Conservation (phyloP, 2,113 vertebrate genomes). For the Taxidea taxus region DNA sequence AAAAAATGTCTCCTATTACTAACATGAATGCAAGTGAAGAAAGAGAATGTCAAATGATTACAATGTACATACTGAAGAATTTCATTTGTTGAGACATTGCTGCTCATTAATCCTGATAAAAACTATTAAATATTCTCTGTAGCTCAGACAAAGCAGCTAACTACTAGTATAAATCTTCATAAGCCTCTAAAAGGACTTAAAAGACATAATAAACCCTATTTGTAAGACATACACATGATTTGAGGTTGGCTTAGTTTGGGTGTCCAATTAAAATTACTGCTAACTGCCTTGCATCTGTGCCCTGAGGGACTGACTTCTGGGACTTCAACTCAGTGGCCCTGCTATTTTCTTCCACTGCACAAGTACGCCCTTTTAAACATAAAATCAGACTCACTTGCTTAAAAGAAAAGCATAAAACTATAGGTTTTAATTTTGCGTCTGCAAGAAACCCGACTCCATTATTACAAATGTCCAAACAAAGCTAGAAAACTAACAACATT, state of each 20-base stretch:
- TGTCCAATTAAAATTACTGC: slow-evolving; percentile 74
- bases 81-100: slow-evolving; percentile 67
- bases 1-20: slow-evolving; percentile 21
- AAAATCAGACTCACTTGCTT: slow-evolving; percentile 44
- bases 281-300: slow-evolving; percentile 36
- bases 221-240: slow-evolving; percentile 68
- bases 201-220: slow-evolving; percentile 66
- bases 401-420: slow-evolving; percentile 33
- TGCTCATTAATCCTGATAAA: slow-evolving; percentile 71
- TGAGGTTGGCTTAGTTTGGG: slow-evolving; percentile 63
- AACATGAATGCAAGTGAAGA: slow-evolving; percentile 9
- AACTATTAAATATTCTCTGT: slow-evolving; percentile 74
- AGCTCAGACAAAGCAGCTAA: slow-evolving; percentile 71
- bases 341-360: background rate
- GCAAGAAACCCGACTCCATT: slow-evolving; percentile 23
- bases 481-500: background rate
- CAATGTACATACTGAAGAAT: slow-evolving; percentile 33
- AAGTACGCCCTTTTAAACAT: slow-evolving; percentile 18
- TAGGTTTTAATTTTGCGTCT: slow-evolving; percentile 46
- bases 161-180: slow-evolving; percentile 73
- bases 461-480: slow-evolving; percentile 10
- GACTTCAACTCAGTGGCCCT: background rate
- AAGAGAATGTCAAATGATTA: slow-evolving; percentile 44
- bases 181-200: slow-evolving; percentile 67
- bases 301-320: slow-evolving; percentile 38